These are phyloP conservation scores for Oryzias melastigma DNA, from an alignment of 2,113 vertebrate genomes.

Conservation along the genomic window DNA sequence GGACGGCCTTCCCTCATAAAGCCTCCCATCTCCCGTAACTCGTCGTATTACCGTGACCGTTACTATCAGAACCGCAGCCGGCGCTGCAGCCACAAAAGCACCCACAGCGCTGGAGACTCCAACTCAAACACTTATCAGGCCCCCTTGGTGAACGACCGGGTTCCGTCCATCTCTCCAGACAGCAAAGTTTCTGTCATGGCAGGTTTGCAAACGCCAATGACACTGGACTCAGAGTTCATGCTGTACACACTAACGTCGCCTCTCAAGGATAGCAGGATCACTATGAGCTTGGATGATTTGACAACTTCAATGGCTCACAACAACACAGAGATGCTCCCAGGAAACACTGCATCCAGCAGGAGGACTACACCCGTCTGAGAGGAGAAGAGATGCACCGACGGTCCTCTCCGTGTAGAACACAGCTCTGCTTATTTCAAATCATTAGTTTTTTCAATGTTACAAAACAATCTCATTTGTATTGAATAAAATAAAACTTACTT, in stretches of 20 bases:
- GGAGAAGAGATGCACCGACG: neutral
- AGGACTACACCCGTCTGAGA: conserved; percentile 70
- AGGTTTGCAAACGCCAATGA: conserved; percentile 26
- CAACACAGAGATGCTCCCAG: conserved; percentile 45
- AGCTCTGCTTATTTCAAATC: neutral
- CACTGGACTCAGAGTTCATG: conserved; percentile 56
- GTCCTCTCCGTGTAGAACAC: neutral
- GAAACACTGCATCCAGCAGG: conserved; percentile 58
- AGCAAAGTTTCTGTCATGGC: conserved; percentile 41
- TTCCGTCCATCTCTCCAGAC: conserved; percentile 34
- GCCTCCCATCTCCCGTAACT: conserved; percentile 53
- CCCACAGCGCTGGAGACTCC: conserved; percentile 46
- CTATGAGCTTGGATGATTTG: conserved; percentile 37
- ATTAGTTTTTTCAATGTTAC: neutral
- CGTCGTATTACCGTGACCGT: conserved; percentile 62
- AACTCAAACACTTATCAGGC: conserved; percentile 39
- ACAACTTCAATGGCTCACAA: conserved; percentile 18
- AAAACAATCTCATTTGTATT: too few species aligned
- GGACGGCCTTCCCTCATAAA: conserved; percentile 56
- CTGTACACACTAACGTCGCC: conserved; percentile 56
- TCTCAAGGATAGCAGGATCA: conserved; percentile 41
- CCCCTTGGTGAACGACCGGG: conserved; percentile 41
- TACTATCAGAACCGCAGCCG: conserved; percentile 60
- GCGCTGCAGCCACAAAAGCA: conserved; percentile 66
- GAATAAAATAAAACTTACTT: neutral